Evolutionary conservation across 2,113 vertebrate species (phyloP).

Genomic region (Epinephelus lanceolatus): DNA sequence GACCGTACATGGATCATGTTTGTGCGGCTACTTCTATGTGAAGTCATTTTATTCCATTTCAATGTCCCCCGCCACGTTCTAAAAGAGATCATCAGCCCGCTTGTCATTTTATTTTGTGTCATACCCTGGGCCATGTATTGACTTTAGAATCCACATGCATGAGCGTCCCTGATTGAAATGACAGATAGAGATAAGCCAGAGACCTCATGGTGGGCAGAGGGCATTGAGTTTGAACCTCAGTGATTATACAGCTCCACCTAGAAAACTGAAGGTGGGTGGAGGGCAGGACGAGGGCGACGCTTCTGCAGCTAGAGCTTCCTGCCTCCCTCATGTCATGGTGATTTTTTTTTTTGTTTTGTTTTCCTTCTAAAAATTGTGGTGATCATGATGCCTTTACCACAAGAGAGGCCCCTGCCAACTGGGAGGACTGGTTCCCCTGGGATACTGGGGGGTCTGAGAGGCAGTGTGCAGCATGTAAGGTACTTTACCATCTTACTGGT

Average conservation of each 20-base stretch:
- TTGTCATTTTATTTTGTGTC: slow-evolving; percentile 39
- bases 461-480: slow-evolving; percentile 19
- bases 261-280: slow-evolving; percentile 62
- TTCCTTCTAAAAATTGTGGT: slow-evolving; percentile 40
- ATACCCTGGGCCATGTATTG: slow-evolving; percentile 10
- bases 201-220: slow-evolving; percentile 65
- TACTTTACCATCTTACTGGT: slow-evolving; percentile 64
- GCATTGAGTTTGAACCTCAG: slow-evolving; percentile 48
- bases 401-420: slow-evolving; percentile 36
- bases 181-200: slow-evolving; percentile 43
- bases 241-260: slow-evolving; percentile 61
- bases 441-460: slow-evolving; percentile 35
- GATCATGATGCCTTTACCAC: slow-evolving; percentile 48
- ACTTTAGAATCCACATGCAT: slow-evolving; percentile 20
- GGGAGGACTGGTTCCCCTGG: slow-evolving; percentile 53
- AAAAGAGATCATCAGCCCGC: slow-evolving; percentile 20
- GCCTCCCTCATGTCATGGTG: slow-evolving; percentile 44
- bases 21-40: slow-evolving; percentile 24
- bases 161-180: slow-evolving; percentile 29
- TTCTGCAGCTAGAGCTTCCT: slow-evolving; percentile 68
- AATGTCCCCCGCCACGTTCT: background rate
- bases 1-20: slow-evolving; percentile 7
- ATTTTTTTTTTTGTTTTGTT: slow-evolving; percentile 37
- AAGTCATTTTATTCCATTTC: slow-evolving; percentile 34
- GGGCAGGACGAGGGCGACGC: slow-evolving; percentile 44